phyloP scores from a whole-genome alignment of 2,113 vertebrate species.

The Petrocephalus zakoni region DNA sequence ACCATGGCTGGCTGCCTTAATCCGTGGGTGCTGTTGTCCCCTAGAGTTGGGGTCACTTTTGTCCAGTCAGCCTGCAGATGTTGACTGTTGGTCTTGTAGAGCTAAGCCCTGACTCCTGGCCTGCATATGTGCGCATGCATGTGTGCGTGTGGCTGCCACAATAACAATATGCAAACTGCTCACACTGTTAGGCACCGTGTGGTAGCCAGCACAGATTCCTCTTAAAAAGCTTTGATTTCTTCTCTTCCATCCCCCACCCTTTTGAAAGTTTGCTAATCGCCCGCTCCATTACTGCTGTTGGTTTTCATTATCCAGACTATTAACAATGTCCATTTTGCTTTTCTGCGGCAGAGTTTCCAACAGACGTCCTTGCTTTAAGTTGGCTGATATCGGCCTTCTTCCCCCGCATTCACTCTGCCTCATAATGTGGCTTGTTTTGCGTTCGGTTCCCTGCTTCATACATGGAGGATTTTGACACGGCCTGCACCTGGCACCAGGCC shows the following conservation, averaged over 20 bases:
- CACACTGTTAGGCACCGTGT: not conserved
- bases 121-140: not conserved
- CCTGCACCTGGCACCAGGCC: not conserved
- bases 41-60: not conserved
- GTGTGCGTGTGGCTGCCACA: not conserved
- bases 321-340: not conserved
- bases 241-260: not conserved
- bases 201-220: not conserved
- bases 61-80: not conserved
- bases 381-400: not conserved
- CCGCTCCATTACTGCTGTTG: not conserved
- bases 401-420: not conserved
- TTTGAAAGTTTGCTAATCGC: not conserved
- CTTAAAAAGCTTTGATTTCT: not conserved
- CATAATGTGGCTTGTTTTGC: not conserved
- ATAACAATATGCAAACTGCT: conserved; percentile 13
- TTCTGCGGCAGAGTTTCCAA: not conserved
- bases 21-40: not conserved
- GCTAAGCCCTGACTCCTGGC: no score
- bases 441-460: not conserved
- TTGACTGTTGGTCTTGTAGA: no score
- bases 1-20: not conserved
- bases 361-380: not conserved
- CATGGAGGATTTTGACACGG: not conserved
- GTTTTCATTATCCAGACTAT: not conserved